A percentile compares a stretch with the other conserved stretches of the same genome.
Evolutionary conservation across 2,888 invertebrate species (phyloP).

Genomic region (Zygothrica quintamaculata): DNA sequence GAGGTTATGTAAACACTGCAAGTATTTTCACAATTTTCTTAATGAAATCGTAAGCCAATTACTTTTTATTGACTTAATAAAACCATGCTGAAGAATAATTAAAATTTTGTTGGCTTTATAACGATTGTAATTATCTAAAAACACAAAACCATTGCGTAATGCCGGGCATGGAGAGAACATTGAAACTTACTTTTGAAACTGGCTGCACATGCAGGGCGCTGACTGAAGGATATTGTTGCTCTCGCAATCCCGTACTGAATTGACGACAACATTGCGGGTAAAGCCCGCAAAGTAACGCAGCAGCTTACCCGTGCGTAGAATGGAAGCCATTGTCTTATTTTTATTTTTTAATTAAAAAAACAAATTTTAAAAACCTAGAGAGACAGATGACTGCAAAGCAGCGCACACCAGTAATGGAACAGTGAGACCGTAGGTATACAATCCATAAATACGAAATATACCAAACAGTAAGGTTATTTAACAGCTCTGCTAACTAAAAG

Average conservation of each 20-base stretch:
- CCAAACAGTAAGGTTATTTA: background rate
- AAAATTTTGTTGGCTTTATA: background rate
- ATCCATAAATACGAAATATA: background rate
- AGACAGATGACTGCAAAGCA: conserved; percentile 23
- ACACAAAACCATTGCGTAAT: conserved; percentile 68
- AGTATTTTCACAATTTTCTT: conserved; percentile 19
- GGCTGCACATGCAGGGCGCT: conserved; percentile 85
- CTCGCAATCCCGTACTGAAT: conserved; percentile 88
- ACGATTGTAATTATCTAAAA: conserved; percentile 10
- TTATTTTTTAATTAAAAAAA: conserved; percentile 48
- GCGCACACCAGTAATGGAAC: conserved; percentile 42
- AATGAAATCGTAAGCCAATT: conserved; percentile 16
- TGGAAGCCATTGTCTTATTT: conserved; percentile 81
- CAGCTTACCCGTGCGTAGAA: conserved; percentile 89
- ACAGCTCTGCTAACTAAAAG: background rate
- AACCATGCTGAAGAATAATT: background rate
- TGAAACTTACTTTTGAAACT: conserved; percentile 84
- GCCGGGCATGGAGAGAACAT: conserved; percentile 46
- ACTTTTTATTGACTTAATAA: conserved; percentile 10
- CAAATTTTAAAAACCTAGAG: conserved; percentile 29
- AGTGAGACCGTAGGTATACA: conserved; percentile 31
- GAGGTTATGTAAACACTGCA: conserved; percentile 55
- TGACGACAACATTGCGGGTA: conserved; percentile 88
- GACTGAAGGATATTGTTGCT: conserved; percentile 85
- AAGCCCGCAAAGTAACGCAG: conserved; percentile 90